Evolutionary conservation across 2,888 invertebrate genomes (phyloP), one percentile per base, ranked within the genome.

Genomic region (Pediacus dermestoides): DNA sequence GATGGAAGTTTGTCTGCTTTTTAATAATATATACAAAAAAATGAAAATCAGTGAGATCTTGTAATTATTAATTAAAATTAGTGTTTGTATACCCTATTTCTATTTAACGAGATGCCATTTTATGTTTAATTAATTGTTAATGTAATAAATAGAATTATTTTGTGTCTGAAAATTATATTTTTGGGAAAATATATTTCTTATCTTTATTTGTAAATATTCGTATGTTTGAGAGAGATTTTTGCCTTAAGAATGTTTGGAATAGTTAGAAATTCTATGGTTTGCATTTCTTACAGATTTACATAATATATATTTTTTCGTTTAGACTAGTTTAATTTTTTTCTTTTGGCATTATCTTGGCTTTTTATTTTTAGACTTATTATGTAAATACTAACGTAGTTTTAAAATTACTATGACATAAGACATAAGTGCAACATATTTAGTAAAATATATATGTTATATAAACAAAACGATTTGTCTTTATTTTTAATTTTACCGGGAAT

Each of bases 311-410:
- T 41, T 40, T 37, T 41, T 42, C 25, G 42, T 42, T 34, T 40
- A 45, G 39, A 39, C 16, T 42, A 32, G 44, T 50, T n/a, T n/a
- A n/a, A n/a, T n/a, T n/a, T n/a, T n/a, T n/a, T 44, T 53, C 42
- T 53, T 57, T 61, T 58, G 60, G 61, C 61, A 63, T 61, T 61
- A 53, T 57, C 57, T 57, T 55, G 61, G 62, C 59, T 53, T 55
- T 50, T 50, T 33, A 36, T 35, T 42, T 41, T 26, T 34, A 35
- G 34, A 36, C 31, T 30, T 11, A 23, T 34, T 14, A 37, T 66
- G 65, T 66, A 66, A 63, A 66, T 65, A 66, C 64, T 64, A 65
- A 66, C 64, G 57, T 63, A 62, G 62, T 50, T 49, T 54, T 58
- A 57, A 44, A 49, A 46, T 31, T n/a, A n/a, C n/a, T n/a, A n/a